Conservation (phyloP, 2,797 vertebrate species). For the Poecilia gillii region DNA sequence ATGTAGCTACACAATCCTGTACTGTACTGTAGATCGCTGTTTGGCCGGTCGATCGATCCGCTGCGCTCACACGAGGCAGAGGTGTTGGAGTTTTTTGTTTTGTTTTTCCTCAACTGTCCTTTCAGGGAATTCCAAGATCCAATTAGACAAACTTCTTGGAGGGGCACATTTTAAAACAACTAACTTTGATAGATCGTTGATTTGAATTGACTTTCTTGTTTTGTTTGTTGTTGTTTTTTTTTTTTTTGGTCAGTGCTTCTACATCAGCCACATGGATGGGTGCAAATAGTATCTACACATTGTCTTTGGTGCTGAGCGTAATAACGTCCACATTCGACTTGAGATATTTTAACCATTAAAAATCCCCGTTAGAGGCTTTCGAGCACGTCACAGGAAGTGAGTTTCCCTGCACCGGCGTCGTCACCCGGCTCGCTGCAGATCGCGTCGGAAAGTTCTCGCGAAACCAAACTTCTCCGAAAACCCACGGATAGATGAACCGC, state of each 20-base stretch:
- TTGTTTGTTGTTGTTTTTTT: not conserved
- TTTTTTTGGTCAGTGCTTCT: constrained; percentile 41
- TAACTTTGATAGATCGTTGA: constrained; percentile 33
- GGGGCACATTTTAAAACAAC: constrained; percentile 44
- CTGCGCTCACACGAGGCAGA: not conserved
- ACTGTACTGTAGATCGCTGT: constrained; percentile 62
- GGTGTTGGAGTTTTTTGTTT: not conserved
- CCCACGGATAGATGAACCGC: constrained; percentile 5
- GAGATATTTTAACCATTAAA: constrained; percentile 27
- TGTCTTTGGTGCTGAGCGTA: constrained; percentile 72
- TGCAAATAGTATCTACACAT: constrained; percentile 31
- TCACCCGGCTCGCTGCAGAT: not conserved
- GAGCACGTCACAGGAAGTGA: constrained; percentile 19
- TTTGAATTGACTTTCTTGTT: constrained; percentile 27
- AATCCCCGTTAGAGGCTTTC: constrained; percentile 5
- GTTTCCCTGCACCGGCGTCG: not conserved
- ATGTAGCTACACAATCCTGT: constrained; percentile 75
- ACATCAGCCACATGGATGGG: constrained; percentile 48
- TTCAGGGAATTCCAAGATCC: constrained; percentile 64
- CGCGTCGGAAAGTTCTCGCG: not conserved
- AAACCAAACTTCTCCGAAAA: constrained; percentile 1
- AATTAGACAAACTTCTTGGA: constrained; percentile 41
- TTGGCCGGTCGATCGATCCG: constrained; percentile 20
- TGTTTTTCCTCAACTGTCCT: constrained; percentile 39
- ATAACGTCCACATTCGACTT: constrained; percentile 47